Conservation (phyloP, 2,888 invertebrate species). For the Morpho helenor region DNA sequence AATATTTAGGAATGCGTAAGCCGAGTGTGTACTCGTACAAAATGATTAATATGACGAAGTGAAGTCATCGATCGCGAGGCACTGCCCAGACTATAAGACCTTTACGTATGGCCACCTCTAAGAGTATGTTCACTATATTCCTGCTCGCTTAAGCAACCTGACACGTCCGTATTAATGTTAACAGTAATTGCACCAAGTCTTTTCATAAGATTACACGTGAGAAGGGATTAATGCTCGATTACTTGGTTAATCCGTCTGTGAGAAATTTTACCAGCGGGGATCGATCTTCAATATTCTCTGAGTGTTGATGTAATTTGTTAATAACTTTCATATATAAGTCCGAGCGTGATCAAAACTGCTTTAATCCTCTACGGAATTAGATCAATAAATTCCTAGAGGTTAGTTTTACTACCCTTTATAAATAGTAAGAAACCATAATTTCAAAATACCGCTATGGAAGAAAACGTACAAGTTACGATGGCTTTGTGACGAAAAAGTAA, state of each 20-base stretch:
- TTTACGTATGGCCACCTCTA: conserved; percentile 24
- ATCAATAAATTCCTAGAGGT: conserved; percentile 20
- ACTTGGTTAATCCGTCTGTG: conserved; percentile 66
- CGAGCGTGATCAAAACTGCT: conserved; percentile 20
- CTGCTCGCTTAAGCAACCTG: conserved; percentile 36
- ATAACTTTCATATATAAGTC: conserved; percentile 32
- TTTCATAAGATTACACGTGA: conserved; percentile 60
- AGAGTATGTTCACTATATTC: conserved; percentile 27
- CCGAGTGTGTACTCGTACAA: conserved; percentile 60
- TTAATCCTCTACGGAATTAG: conserved; percentile 24
- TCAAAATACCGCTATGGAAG: conserved; percentile 17
- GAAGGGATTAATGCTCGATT: conserved; percentile 64
- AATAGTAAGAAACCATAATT: conserved; percentile 11
- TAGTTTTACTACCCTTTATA: conserved; percentile 19
- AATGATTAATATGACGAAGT: conserved; percentile 72
- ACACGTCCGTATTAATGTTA: conserved; percentile 45
- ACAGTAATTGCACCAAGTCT: conserved; percentile 57
- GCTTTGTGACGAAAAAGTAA: conserved; percentile 38
- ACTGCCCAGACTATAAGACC: conserved; percentile 52
- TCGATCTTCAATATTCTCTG: conserved; percentile 24
- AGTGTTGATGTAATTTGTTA: conserved; percentile 29
- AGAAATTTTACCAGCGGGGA: conserved; percentile 40
- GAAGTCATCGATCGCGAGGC: conserved; percentile 52
- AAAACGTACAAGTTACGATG: conserved; percentile 23
- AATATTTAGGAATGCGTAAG: conserved; percentile 72